Percentiles rank a stretch among this genome's conserved stretches.
These are phyloP conservation scores for Cirrhinus molitorella DNA, from an alignment of 2,797 vertebrate genomes.

Conservation along the genomic window DNA sequence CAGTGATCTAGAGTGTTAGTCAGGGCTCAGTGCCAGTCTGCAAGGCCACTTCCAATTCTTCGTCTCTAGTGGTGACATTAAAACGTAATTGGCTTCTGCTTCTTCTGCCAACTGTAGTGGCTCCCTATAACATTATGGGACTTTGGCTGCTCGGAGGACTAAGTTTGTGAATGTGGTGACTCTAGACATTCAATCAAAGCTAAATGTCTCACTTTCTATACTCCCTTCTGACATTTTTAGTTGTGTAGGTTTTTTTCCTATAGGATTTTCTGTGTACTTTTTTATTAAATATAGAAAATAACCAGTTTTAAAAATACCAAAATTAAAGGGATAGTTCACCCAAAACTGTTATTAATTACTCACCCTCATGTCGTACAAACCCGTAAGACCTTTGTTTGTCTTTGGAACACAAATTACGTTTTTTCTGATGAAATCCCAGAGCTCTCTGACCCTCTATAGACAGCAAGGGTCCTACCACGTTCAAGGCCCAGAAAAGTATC, in stretches of 20 bases:
- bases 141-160: constrained; percentile 33
- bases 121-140: constrained; percentile 37
- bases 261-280: constrained; percentile 28
- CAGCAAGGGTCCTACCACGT: too few relatives aligned
- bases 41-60: constrained; percentile 35
- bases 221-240: neutral
- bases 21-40: constrained; percentile 24
- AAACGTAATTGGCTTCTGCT: constrained; percentile 48
- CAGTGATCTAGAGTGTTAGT: constrained; percentile 40
- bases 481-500: too few relatives aligned
- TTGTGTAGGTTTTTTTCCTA: neutral
- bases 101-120: constrained; percentile 45
- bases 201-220: constrained; percentile 9
- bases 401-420: too few relatives aligned
- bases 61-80: constrained; percentile 44
- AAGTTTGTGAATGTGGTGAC: constrained; percentile 30
- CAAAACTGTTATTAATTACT: too few relatives aligned
- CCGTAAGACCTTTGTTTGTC: too few relatives aligned
- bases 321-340: neutral
- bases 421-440: too few relatives aligned
- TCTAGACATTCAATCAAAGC: constrained; percentile 32
- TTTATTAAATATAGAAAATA: constrained; percentile 34
- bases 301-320: neutral
- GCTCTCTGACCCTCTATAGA: too few relatives aligned
- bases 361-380: too few relatives aligned